Conservation (phyloP, 2,888 invertebrate species). For the Chironomus riparius region DNA sequence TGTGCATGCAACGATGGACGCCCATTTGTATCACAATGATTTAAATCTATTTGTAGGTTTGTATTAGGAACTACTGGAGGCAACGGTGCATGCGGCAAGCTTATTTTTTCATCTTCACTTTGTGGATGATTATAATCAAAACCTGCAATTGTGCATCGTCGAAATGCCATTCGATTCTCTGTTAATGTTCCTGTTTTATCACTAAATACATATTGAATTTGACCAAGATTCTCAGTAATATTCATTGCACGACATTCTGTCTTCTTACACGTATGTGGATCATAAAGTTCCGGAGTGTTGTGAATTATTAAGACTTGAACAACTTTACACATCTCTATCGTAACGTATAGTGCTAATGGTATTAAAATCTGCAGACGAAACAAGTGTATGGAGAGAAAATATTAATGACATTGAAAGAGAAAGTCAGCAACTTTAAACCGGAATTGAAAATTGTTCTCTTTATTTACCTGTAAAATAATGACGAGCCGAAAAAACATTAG, state of each 20-base stretch:
- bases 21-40: constrained; percentile 34
- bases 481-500: constrained; percentile 92
- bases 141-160: constrained; percentile 80
- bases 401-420: too few relatives aligned
- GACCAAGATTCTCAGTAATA: constrained; percentile 95
- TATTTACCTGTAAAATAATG: constrained; percentile 80
- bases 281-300: constrained; percentile 79
- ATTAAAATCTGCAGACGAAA: constrained; percentile 68
- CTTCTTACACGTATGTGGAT: constrained; percentile 68
- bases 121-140: constrained; percentile 80
- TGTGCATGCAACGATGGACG: constrained; percentile 50
- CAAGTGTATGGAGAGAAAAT: background rate
- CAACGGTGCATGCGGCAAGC: constrained; percentile 45
- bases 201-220: constrained; percentile 88
- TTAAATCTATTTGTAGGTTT: constrained; percentile 47
- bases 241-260: constrained; percentile 90
- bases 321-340: constrained; percentile 92
- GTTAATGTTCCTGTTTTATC: constrained; percentile 98
- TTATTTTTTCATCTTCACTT: constrained; percentile 53
- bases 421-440: too few relatives aligned
- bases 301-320: constrained; percentile 93
- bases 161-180: constrained; percentile 95
- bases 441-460: constrained; percentile 10
- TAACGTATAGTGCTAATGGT: constrained; percentile 92
- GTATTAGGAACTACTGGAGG: constrained; percentile 45